phyloP scores from a whole-genome alignment of 2,797 vertebrate genomes.

The Pseudocheirus occidentalis region DNA sequence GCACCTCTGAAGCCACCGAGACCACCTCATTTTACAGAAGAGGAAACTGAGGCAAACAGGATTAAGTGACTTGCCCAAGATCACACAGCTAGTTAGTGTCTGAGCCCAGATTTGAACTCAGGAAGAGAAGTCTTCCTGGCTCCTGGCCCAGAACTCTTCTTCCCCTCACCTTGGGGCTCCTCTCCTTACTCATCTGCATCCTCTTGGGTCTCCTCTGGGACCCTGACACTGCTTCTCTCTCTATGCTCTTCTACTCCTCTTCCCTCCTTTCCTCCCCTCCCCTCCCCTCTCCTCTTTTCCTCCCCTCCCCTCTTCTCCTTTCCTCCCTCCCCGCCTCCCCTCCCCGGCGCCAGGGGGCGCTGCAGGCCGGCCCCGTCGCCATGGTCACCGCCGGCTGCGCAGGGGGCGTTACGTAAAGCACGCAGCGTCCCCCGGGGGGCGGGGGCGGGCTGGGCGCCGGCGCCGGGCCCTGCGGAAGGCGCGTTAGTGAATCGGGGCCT shows the following conservation, averaged over 20 bases:
- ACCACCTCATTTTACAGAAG: background rate
- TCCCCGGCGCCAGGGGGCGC: conserved; percentile 81
- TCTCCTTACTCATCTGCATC: background rate
- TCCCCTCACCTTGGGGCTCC: too few species aligned
- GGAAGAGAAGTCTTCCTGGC: too few species aligned
- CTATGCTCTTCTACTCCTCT: too few species aligned
- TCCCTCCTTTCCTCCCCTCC: background rate
- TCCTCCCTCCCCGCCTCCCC: conserved; percentile 49
- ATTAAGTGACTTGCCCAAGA: background rate
- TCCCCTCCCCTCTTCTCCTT: background rate
- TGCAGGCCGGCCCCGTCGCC: conserved; percentile 76
- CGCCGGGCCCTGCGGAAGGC: conserved; percentile 83
- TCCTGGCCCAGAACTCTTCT: background rate
- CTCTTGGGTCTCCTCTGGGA: background rate
- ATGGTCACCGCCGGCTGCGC: conserved; percentile 86
- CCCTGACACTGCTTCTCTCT: background rate
- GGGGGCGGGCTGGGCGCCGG: conserved; percentile 84
- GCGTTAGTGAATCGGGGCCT: conserved; percentile 80
- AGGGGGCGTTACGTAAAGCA: conserved; percentile 85
- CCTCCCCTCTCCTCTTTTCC: conserved; percentile 46
- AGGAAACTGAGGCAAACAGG: background rate
- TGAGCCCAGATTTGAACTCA: background rate
- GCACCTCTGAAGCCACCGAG: background rate
- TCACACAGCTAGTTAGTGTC: background rate
- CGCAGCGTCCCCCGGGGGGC: conserved; percentile 86